Base-by-base conservation (phyloP, 92 coral and sea anemone species). In the Palythoa grandis region DNA sequence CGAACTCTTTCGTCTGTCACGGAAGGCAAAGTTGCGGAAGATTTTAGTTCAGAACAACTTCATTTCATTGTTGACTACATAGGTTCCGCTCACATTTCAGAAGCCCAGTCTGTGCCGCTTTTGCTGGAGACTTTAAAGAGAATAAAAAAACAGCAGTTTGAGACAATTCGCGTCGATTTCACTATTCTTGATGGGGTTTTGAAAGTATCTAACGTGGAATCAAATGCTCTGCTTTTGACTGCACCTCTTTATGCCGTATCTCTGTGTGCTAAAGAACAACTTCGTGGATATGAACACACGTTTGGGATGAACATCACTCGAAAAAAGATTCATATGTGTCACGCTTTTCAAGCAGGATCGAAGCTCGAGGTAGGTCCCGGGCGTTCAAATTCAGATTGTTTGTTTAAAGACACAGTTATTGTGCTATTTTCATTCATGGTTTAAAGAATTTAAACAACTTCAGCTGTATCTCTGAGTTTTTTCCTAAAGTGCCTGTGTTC, bases 241-340 rank as follows among this genome's bases (percentile, higher is more conserved):
- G 98, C 98, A 22, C 99, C 99, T 15, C 90, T 97, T 11, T 97
- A 97, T 93, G 96, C 98, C 68, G 92, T 97, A 19, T 98, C 99
- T 29, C 90, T 94, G 77, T 97, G 99, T 90, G 99, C 94, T 19
- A 98, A 97, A 68, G 99, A 97, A 66, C 96, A 94, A 20, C 94
- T 97, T 17, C 91, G 98, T 38, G 98, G 99, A 37, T 97, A 95
- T 83, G 98, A 97, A 15, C 92, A 91, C 38, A 86, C 93, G 25
- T 97, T 94, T 92, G 99, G 98, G 47, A 56, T 94, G 78, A 97
- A 97, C 82, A 93, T 97, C 48, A 97, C 99, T 19, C 88, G 99
- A 54, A 97, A 92, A 70, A 95, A 91, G 57, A 92, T 91, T 1
- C 99, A 97, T 76, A 88, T 97, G 92, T 94, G 99, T 82, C 98